Evolutionary conservation across 2,113 vertebrate genomes (phyloP).

Genomic region (Ochotona princeps): DNA sequence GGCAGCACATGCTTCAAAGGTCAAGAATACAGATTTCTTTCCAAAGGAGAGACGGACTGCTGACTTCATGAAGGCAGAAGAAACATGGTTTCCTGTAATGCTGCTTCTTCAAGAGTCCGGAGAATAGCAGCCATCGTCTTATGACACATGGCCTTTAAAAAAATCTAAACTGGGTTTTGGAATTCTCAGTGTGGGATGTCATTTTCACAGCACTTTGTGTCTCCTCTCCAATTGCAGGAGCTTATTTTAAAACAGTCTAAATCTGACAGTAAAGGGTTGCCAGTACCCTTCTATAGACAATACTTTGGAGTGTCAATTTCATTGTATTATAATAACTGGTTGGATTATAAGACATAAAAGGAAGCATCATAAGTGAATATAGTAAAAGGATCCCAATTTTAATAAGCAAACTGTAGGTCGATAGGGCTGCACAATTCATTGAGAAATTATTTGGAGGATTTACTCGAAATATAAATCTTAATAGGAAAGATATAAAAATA

Average conservation of each 20-base stretch:
- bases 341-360: slow-evolving; percentile 73
- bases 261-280: slow-evolving; percentile 49
- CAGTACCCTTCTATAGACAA: slow-evolving; percentile 36
- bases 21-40: neutral
- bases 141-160: neutral
- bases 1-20: neutral
- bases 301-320: slow-evolving; percentile 47
- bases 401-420: slow-evolving; percentile 75
- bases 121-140: slow-evolving; percentile 21
- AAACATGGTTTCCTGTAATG: neutral
- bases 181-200: slow-evolving; percentile 54
- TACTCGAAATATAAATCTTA: slow-evolving; percentile 67
- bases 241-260: slow-evolving; percentile 72
- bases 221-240: slow-evolving; percentile 55
- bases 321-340: slow-evolving; percentile 75
- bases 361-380: slow-evolving; percentile 58
- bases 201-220: slow-evolving; percentile 42
- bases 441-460: slow-evolving; percentile 40
- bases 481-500: slow-evolving; percentile 41
- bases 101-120: neutral
- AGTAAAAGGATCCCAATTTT: slow-evolving; percentile 62
- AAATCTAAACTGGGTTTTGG: slow-evolving; percentile 36
- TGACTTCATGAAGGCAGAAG: neutral
- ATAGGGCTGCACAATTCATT: slow-evolving; percentile 33
- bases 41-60: neutral